phyloP scores from a whole-genome alignment of 35 echinoderm and acorn worm species.

The Chiridota heheva region DNA sequence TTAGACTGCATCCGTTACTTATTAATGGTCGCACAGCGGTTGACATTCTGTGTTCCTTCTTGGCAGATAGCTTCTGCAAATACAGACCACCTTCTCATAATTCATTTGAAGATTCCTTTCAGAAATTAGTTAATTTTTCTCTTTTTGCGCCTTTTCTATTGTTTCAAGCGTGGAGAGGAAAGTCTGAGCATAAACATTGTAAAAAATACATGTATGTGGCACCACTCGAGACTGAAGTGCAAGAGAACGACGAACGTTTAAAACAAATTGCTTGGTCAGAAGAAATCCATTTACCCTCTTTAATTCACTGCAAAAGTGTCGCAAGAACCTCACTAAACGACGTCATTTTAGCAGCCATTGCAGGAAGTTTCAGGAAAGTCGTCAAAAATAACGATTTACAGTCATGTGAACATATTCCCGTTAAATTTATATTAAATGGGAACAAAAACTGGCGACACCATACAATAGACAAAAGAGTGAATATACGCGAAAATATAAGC shows the following conservation, averaged over 20 bases:
- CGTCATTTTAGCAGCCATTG: constrained; percentile 4
- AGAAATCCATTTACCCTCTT: constrained; percentile 29
- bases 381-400: constrained; percentile 3
- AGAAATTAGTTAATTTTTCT: no score
- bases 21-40: constrained; percentile 9
- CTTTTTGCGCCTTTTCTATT: no score
- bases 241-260: no score
- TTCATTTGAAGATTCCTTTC: no score
- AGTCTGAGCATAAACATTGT: no score
- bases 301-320: constrained; percentile 8
- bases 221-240: no score
- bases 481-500: no score
- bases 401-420: background rate
- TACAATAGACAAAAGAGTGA: no score
- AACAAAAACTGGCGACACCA: no score
- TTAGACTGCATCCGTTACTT: constrained; percentile 22
- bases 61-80: constrained; percentile 1
- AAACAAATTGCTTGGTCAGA: constrained; percentile 33
- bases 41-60: background rate
- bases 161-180: no score
- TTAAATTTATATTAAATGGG: constrained; percentile 22
- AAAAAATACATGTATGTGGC: no score
- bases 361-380: constrained; percentile 1
- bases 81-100: constrained; percentile 17
- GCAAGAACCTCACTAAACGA: constrained; percentile 13